Evolutionary conservation across 2,113 vertebrate genomes (phyloP).

Genomic region (Pseudorectes ferrugineus): DNA sequence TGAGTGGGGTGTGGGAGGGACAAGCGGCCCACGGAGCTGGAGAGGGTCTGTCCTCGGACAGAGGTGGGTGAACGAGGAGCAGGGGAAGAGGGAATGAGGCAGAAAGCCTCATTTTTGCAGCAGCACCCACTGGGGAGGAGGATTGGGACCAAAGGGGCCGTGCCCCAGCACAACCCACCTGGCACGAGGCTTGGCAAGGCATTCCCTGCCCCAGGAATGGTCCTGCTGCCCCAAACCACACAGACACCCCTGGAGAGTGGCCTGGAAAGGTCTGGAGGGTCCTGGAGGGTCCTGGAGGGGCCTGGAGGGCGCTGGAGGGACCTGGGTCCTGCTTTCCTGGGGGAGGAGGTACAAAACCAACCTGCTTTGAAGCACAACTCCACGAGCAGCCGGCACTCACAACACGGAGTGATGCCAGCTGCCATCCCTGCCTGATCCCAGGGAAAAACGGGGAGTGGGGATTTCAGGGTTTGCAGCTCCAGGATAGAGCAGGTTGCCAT

Average conservation of each 20-base stretch:
- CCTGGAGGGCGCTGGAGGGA: background rate
- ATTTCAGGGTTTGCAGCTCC: background rate
- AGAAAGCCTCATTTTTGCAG: background rate
- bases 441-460: background rate
- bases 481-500: slow-evolving; percentile 31
- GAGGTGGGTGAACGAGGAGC: too few species aligned
- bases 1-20: background rate
- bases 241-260: background rate
- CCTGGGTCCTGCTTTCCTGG: fast-evolving
- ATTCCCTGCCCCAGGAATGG: background rate
- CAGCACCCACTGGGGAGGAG: fast-evolving
- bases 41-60: too few species aligned
- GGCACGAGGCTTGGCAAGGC: background rate
- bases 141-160: fast-evolving
- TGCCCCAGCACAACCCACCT: background rate
- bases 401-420: fast-evolving
- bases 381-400: fast-evolving
- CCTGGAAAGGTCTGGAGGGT: too few species aligned
- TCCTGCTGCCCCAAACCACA: background rate
- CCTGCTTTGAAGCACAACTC: background rate
- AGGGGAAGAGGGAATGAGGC: background rate
- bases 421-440: background rate
- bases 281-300: background rate
- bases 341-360: background rate
- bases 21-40: fast-evolving